These are phyloP conservation scores for Tolypeutes matacus DNA, from an alignment of 2,797 vertebrate species.

Conservation along the genomic window DNA sequence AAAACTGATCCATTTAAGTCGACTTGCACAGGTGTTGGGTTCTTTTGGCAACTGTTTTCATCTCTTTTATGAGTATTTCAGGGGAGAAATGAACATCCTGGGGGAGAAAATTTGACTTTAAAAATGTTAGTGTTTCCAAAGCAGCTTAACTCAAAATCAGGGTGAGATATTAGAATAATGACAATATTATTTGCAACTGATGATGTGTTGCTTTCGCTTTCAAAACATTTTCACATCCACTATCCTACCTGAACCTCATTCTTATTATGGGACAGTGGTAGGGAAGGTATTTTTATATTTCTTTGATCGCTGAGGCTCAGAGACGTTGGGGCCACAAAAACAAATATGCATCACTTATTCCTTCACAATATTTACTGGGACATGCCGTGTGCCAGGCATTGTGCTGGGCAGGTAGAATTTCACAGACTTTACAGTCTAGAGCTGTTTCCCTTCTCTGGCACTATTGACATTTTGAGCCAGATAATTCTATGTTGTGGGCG, in stretches of 20 bases:
- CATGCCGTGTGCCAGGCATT: accelerated
- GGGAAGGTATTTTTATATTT: not conserved
- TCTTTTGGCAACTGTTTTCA: constrained; percentile 32
- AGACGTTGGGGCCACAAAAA: not conserved
- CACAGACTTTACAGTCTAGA: not conserved
- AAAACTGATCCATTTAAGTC: not conserved
- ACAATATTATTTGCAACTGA: not conserved
- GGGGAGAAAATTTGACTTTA: constrained; percentile 49
- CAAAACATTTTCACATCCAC: not conserved
- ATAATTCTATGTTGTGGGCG: not conserved
- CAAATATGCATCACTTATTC: not conserved
- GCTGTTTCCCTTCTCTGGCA: not conserved
- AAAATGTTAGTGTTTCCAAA: constrained; percentile 67
- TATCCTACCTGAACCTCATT: not conserved
- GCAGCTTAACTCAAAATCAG: constrained; percentile 45
- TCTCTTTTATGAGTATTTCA: constrained; percentile 31
- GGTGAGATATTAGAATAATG: constrained; percentile 29
- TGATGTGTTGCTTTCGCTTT: constrained; percentile 27
- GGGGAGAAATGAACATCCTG: not conserved
- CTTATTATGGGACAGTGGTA: not conserved
- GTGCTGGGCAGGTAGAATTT: not conserved
- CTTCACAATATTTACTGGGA: not conserved
- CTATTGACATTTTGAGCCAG: not conserved
- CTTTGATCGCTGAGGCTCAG: not conserved
- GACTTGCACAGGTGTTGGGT: not conserved